These are phyloP conservation scores for Drosophila saltans DNA, from an alignment of 1,140 invertebrate genomes.

Conservation along the genomic window DNA sequence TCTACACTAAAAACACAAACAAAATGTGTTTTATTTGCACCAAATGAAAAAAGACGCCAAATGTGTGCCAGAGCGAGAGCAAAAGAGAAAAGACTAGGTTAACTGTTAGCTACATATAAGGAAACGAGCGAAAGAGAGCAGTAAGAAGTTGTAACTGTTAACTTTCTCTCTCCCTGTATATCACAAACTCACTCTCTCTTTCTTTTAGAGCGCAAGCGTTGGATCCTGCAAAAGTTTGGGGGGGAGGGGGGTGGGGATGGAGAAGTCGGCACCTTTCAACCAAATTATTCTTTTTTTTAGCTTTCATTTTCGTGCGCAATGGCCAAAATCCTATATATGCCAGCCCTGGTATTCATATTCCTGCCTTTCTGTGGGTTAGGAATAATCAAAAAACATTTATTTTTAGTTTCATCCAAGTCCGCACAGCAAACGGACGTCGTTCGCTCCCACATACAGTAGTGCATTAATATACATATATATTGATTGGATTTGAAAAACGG, in stretches of 20 bases:
- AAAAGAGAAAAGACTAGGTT: no score
- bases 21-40: conserved; percentile 34
- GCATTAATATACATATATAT: neutral
- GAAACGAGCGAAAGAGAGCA: no score
- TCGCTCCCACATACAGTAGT: neutral
- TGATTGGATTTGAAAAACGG: neutral
- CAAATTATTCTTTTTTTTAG: conserved; percentile 53
- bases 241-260: conserved; percentile 16
- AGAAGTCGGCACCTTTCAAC: neutral
- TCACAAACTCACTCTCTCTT: conserved; percentile 9
- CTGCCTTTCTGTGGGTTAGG: conserved; percentile 24
- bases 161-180: neutral
- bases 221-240: conserved; percentile 27
- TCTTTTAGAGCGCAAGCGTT: conserved; percentile 61
- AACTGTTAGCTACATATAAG: no score
- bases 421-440: conserved; percentile 48
- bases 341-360: conserved; percentile 52
- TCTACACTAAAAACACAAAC: conserved; percentile 46
- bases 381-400: conserved; percentile 13
- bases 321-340: conserved; percentile 29
- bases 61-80: neutral
- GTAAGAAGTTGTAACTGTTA: neutral
- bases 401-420: conserved; percentile 38
- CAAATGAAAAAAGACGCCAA: conserved; percentile 25
- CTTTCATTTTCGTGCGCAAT: conserved; percentile 66